phyloP scores from a whole-genome alignment of 2,113 vertebrate species.

The Terrapene triunguis region DNA sequence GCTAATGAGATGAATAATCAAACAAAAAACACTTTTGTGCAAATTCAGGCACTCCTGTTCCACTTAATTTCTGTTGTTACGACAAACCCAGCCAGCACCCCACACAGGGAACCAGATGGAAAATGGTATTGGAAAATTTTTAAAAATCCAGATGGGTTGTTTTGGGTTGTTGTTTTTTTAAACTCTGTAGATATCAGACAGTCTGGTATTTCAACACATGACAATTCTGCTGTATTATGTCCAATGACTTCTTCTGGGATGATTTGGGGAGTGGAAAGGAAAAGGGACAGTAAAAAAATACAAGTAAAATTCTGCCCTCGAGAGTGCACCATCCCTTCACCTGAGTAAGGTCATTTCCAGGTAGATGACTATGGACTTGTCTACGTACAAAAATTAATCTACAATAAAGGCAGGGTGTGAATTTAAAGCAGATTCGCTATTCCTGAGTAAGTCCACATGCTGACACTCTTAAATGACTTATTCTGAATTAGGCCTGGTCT shows the following conservation, averaged over 20 bases:
- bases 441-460: background rate
- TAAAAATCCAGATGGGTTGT: background rate
- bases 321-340: background rate
- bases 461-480: background rate
- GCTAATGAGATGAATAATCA: background rate
- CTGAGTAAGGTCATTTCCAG: background rate
- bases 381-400: background rate
- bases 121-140: background rate
- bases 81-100: background rate
- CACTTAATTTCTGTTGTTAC: background rate
- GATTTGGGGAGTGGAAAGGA: background rate
- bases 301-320: background rate
- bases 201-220: background rate
- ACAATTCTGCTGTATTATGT: background rate
- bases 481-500: background rate
- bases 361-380: background rate
- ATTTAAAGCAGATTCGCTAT: background rate
- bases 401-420: background rate
- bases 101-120: background rate
- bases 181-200: background rate
- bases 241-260: background rate
- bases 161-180: background rate
- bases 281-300: background rate
- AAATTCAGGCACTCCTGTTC: background rate
- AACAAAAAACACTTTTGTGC: background rate